Base-by-base conservation (phyloP, 1,140 invertebrate genomes). In the Drosophila santomea region DNA sequence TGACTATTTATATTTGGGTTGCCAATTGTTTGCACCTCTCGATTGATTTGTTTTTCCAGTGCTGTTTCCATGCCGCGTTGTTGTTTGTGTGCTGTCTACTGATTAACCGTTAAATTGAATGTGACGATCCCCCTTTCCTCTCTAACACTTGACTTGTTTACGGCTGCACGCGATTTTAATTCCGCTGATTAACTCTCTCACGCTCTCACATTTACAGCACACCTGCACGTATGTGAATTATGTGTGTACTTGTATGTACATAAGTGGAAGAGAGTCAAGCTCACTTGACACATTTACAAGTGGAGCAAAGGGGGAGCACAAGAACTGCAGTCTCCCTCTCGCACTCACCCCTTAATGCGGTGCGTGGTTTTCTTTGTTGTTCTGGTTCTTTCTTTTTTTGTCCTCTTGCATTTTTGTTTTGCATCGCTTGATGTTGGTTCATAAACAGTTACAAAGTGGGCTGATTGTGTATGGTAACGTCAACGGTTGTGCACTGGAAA, bases 361-460 rank as follows among this genome's bases (percentile, higher is more conserved):
- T 64, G 62, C 56, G 76, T 50, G 77, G 59, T 61, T 77, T 56
- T 80, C 69, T 62, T 77, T 56, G 73, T 44, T 66, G 56, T 57
- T 59, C 43, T 81, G 59, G 25, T 59, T 59, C 36, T 56, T n/a
- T 50, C 50, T 41, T 25, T 60, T 74, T 32, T 75, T 83, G 63
- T 58, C 44, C 64, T 58, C 44, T 71, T 57, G 43, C 41, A 47
- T 83, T 82, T 83, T 74, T 75, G 60, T 80, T 84, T 74, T 67
- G 75, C 68, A 78, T 85, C 78, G 60, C 76, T 75, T 80, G 82
- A 60, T 71, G 68, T 82, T 64, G 77, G 66, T 74, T 84, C 48
- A 88, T 85, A 71, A 85, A 85, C 77, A 85, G 81, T 81, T 80
- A 81, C 76, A 74, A 83, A 80, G 52, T 59, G 60, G 54, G 38